These are phyloP conservation scores for Phocides pigmalion DNA, from an alignment of 1,140 invertebrate genomes.

Conservation along the genomic window DNA sequence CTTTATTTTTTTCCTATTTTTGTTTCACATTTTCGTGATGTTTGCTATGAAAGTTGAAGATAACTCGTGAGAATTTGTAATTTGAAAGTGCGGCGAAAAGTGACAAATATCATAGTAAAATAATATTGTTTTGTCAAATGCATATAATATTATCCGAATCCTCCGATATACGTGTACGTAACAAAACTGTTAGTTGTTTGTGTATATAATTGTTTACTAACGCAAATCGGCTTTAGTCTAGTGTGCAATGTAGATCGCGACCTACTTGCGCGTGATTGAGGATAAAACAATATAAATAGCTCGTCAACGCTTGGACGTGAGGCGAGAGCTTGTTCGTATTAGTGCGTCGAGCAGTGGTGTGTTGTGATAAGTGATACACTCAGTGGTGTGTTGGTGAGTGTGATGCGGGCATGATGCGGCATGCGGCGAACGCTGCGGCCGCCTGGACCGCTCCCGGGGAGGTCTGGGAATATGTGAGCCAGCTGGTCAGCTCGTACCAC, in stretches of 20 bases:
- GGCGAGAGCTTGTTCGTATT: conserved; percentile 43
- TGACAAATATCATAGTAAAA: neutral
- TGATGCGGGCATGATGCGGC: conserved; percentile 77
- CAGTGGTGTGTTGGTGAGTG: conserved; percentile 35
- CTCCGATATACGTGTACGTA: conserved; percentile 15
- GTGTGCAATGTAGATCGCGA: conserved; percentile 77
- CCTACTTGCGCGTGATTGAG: conserved; percentile 80
- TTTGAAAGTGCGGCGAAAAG: neutral
- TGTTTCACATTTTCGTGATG: neutral
- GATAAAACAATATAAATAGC: conserved; percentile 83
- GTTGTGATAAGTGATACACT: conserved; percentile 42
- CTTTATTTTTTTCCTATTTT: neutral
- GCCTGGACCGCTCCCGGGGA: conserved; percentile 77
- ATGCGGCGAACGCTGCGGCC: conserved; percentile 60
- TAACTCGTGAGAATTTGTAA: neutral
- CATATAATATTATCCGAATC: conserved; percentile 20
- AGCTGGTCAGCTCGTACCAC: conserved; percentile 79
- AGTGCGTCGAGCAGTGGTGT: conserved; percentile 45
- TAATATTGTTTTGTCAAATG: neutral
- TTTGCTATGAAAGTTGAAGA: neutral
- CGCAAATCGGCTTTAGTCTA: conserved; percentile 62
- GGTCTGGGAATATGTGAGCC: conserved; percentile 80
- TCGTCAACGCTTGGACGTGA: conserved; percentile 69
- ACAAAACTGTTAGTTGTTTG: conserved; percentile 13
- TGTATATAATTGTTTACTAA: conserved; percentile 55